phyloP scores from a whole-genome alignment of 2,113 vertebrate species.

The Vicugna pacos region DNA sequence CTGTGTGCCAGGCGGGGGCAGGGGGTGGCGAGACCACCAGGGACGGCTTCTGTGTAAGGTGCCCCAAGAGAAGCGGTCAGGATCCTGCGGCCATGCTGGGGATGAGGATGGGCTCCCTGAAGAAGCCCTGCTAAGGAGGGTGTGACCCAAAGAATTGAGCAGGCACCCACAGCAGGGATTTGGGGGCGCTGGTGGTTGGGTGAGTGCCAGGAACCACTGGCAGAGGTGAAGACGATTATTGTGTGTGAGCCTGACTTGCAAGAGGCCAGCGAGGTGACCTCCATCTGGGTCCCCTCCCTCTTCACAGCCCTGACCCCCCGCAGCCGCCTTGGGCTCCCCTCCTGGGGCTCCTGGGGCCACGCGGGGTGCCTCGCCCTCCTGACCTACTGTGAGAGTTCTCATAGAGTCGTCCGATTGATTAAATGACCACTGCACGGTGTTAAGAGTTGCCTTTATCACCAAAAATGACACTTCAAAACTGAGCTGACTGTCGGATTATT shows the following conservation, averaged over 20 bases:
- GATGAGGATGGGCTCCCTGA: background rate
- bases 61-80: background rate
- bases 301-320: background rate
- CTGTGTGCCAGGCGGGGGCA: background rate
- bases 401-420: background rate
- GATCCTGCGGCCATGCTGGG: background rate
- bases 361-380: rapidly evolving
- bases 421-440: too few relatives aligned
- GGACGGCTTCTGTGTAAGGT: background rate
- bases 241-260: background rate
- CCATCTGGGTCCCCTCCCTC: background rate
- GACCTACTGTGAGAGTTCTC: background rate
- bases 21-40: background rate
- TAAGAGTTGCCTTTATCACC: background rate
- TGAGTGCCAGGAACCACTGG: background rate
- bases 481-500: rapidly evolving
- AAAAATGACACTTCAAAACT: background rate
- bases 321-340: too few relatives aligned
- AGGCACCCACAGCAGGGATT: background rate
- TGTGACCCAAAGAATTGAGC: background rate
- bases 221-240: background rate
- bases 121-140: background rate
- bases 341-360: background rate
- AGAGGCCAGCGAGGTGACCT: background rate
- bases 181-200: rapidly evolving